phyloP scores from a whole-genome alignment of 2,113 vertebrate species.

The Poecilia latipinna region DNA sequence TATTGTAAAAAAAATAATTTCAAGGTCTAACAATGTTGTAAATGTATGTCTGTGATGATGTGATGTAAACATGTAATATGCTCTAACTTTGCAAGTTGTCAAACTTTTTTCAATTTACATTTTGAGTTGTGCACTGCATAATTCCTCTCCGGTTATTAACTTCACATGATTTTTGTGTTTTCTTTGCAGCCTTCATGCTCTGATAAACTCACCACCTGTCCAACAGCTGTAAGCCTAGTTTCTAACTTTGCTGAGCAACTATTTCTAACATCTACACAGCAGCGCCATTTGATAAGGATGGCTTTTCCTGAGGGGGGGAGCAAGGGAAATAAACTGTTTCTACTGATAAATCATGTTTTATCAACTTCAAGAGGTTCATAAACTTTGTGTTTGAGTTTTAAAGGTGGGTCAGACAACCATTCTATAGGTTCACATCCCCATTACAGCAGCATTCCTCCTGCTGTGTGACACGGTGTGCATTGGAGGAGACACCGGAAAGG shows the following conservation, averaged over 20 bases:
- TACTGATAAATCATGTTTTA: neutral
- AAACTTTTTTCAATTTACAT: neutral
- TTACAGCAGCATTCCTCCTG: neutral
- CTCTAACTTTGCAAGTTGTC: neutral
- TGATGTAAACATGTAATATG: neutral
- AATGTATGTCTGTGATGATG: no score
- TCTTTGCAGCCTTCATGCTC: neutral
- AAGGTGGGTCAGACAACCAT: slow-evolving; percentile 4
- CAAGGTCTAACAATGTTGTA: no score
- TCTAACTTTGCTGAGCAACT: neutral
- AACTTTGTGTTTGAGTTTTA: neutral
- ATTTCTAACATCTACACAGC: neutral
- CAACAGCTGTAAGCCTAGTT: neutral
- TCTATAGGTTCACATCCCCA: neutral
- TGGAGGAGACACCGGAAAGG: slow-evolving; percentile 43
- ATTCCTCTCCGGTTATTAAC: neutral
- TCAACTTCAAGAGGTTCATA: slow-evolving; percentile 2
- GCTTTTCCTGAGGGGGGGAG: no score
- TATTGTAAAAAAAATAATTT: no score
- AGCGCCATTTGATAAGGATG: neutral
- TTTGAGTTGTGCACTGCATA: neutral
- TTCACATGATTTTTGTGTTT: neutral
- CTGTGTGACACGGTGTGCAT: slow-evolving; percentile 12
- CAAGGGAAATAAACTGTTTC: neutral
- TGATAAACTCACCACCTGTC: neutral